These are phyloP conservation scores for Drosophila yooni DNA, from an alignment of 2,888 invertebrate genomes.

Conservation along the genomic window DNA sequence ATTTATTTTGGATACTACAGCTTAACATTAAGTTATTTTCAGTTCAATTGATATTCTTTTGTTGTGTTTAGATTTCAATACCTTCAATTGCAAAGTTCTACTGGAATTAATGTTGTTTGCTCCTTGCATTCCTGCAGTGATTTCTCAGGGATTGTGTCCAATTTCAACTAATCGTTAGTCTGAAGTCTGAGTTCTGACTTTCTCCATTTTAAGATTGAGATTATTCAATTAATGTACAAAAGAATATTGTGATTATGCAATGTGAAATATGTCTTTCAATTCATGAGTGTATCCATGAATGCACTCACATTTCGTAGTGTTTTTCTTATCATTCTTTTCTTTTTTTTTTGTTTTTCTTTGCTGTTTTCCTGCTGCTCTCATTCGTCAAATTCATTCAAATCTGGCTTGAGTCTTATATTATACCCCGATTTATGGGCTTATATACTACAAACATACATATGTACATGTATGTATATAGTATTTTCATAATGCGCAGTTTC, in stretches of 20 bases:
- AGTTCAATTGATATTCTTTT: not conserved
- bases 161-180: not conserved
- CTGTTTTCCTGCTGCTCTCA: not conserved
- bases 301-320: not conserved
- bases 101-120: not conserved
- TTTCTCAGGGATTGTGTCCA: not conserved
- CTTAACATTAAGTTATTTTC: not conserved
- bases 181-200: not conserved
- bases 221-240: not conserved
- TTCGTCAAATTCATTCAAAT: conserved; percentile 7
- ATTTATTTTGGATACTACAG: not conserved
- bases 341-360: not conserved
- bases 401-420: not conserved
- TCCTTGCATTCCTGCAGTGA: too few species aligned
- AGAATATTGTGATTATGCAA: not conserved
- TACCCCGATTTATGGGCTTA: not conserved
- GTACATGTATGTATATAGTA: not conserved
- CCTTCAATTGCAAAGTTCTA: not conserved
- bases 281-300: conserved; percentile 16
- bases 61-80: not conserved
- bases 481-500: conserved; percentile 21
- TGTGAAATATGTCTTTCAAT: not conserved
- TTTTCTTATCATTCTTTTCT: conserved; percentile 20
- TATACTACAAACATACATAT: not conserved
- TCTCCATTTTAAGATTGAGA: not conserved